Conservation (phyloP, 2,113 vertebrate species). For the Ifrita kowaldi region DNA sequence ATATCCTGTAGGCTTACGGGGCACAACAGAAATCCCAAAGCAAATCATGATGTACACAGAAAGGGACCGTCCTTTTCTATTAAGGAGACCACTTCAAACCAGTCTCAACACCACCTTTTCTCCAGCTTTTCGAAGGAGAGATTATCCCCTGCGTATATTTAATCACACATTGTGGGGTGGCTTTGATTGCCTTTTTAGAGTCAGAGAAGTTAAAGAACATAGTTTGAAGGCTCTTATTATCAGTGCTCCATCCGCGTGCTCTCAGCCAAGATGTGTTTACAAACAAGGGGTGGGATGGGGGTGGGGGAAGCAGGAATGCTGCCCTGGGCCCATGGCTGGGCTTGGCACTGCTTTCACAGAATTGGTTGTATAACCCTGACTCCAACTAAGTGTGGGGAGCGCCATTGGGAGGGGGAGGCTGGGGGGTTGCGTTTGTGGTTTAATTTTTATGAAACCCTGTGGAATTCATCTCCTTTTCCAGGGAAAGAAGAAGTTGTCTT, state of each 20-base stretch:
- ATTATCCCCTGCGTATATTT: conserved; percentile 68
- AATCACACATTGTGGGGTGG: conserved; percentile 55
- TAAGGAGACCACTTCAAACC: conserved; percentile 81
- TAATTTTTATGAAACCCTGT: conserved; percentile 8
- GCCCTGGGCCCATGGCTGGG: not conserved
- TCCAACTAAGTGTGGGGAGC: not conserved
- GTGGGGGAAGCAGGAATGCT: not conserved
- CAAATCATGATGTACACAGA: conserved; percentile 81
- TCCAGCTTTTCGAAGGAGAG: conserved; percentile 60
- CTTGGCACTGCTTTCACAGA: not conserved
- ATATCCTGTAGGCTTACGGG: conserved; percentile 86
- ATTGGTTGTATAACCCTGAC: not conserved
- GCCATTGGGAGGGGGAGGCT: not conserved
- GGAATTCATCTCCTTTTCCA: conserved; percentile 1
- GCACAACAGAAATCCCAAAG: conserved; percentile 70
- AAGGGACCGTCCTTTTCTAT: conserved; percentile 86
- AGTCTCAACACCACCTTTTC: conserved; percentile 64
- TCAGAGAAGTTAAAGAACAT: conserved; percentile 44
- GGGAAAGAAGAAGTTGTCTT: not conserved
- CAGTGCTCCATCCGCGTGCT: not conserved
- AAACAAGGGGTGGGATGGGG: not conserved
- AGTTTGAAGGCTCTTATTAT: not conserved
- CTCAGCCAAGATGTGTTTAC: conserved; percentile 1
- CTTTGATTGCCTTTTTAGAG: conserved; percentile 67
- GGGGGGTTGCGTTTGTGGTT: not conserved